These are phyloP conservation scores for Lanistes nyassanus DNA, from an alignment of 1,140 invertebrate genomes.

Conservation along the genomic window DNA sequence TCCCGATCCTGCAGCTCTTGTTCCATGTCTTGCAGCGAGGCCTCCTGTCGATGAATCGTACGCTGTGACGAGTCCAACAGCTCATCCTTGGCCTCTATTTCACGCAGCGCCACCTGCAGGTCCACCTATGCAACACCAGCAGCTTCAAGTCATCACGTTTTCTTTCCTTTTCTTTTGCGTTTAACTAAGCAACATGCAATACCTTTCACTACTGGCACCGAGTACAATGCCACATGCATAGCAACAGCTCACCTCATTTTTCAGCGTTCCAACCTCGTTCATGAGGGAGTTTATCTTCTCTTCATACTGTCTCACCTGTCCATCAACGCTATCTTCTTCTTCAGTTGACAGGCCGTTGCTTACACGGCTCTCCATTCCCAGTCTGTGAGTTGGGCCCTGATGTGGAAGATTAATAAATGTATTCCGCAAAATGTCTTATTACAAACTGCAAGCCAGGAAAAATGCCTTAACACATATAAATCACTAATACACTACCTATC, in stretches of 20 bases:
- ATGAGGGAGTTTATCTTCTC: conserved; percentile 63
- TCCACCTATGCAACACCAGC: conserved; percentile 47
- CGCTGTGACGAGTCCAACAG: conserved; percentile 53
- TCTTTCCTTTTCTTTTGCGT: background rate
- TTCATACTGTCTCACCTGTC: conserved; percentile 59
- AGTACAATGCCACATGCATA: too few species aligned
- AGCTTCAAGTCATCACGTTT: background rate
- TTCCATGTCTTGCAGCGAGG: conserved; percentile 51
- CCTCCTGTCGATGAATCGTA: conserved; percentile 54
- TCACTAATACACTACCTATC: too few species aligned
- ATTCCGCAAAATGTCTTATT: background rate
- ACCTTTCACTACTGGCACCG: too few species aligned
- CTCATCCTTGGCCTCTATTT: conserved; percentile 57
- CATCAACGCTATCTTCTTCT: conserved; percentile 59
- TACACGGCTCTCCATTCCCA: conserved; percentile 45
- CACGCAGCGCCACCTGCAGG: conserved; percentile 55
- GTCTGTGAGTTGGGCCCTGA: conserved; percentile 53
- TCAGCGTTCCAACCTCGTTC: conserved; percentile 62
- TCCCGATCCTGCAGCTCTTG: conserved; percentile 51
- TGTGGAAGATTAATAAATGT: background rate
- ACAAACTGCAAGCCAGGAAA: too few species aligned
- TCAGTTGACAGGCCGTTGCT: conserved; percentile 59
- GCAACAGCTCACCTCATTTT: conserved; percentile 57
- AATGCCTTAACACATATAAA: too few species aligned
- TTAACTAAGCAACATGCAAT: too few species aligned